Conservation (phyloP, 2,888 invertebrate species). For the Bombylius major region DNA sequence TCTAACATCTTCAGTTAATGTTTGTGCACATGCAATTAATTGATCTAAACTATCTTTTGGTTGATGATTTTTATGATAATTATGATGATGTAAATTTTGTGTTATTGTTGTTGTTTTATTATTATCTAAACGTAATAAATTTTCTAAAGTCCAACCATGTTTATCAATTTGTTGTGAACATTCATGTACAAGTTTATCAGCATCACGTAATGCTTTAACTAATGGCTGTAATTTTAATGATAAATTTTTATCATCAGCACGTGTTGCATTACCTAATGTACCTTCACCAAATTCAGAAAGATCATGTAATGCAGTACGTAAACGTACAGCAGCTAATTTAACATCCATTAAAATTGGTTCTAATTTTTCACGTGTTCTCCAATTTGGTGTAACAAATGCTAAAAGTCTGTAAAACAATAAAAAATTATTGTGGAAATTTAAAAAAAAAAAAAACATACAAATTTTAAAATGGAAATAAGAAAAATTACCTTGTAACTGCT, state of each 20-base stretch:
- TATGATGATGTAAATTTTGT: constrained; percentile 26
- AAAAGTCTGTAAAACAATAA: constrained; percentile 37
- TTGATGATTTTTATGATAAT: constrained; percentile 18
- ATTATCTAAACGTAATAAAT: constrained; percentile 41
- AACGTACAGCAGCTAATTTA: constrained; percentile 61
- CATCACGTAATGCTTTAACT: constrained; percentile 66
- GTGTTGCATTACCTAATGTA: constrained; percentile 72
- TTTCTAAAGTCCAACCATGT: constrained; percentile 64
- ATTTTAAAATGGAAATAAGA: neutral
- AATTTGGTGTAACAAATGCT: constrained; percentile 65
- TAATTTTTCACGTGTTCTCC: constrained; percentile 69
- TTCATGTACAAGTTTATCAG: constrained; percentile 66
- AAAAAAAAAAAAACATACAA: neutral
- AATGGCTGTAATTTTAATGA: constrained; percentile 62
- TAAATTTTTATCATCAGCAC: constrained; percentile 67
- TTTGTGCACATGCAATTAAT: constrained; percentile 73
- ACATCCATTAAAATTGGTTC: constrained; percentile 71
- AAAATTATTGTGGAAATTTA: neutral
- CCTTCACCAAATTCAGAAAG: constrained; percentile 82
- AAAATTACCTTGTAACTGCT: constrained; percentile 51
- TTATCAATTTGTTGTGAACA: constrained; percentile 61
- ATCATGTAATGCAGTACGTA: constrained; percentile 72
- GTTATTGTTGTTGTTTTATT: neutral
- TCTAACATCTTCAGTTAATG: constrained; percentile 77
- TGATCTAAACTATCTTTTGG: constrained; percentile 78